Evolutionary conservation across 1,140 invertebrate genomes (phyloP).

Genomic region (Drosophila jambulina): DNA sequence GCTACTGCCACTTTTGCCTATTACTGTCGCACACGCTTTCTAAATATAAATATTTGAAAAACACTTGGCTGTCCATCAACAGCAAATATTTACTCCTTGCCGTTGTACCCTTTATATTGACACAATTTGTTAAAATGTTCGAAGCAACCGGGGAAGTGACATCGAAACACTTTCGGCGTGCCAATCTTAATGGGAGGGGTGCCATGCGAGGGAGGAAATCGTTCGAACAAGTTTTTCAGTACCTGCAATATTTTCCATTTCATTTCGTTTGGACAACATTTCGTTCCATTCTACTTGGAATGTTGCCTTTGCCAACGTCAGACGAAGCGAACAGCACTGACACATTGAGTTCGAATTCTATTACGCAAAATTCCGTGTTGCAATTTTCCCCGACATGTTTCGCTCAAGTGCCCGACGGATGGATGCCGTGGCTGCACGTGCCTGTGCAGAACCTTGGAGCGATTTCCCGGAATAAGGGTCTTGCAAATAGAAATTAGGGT

Average conservation of each 20-base stretch:
- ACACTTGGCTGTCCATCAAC: slow-evolving; percentile 10
- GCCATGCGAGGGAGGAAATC: neutral
- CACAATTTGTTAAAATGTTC: slow-evolving; percentile 59
- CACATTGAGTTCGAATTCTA: slow-evolving; percentile 46
- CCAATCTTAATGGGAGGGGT: neutral
- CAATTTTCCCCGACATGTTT: slow-evolving; percentile 42
- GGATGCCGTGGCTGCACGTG: slow-evolving; percentile 22
- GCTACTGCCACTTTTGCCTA: neutral
- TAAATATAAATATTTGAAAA: slow-evolving; percentile 16
- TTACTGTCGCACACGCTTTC: neutral
- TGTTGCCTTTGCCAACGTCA: neutral
- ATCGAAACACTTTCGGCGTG: slow-evolving; percentile 32
- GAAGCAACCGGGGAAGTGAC: slow-evolving; percentile 5
- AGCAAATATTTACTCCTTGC: slow-evolving; percentile 7
- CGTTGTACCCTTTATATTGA: slow-evolving; percentile 12
- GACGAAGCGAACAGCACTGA: slow-evolving; percentile 22
- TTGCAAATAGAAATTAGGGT: neutral
- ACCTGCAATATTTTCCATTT: slow-evolving; percentile 36
- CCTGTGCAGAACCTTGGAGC: slow-evolving; percentile 4
- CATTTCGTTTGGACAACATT: slow-evolving; percentile 39
- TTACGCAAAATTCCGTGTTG: slow-evolving; percentile 48
- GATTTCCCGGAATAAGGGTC: neutral
- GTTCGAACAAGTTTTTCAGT: slow-evolving; percentile 6
- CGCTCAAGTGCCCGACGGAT: slow-evolving; percentile 19
- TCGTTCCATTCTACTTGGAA: slow-evolving; percentile 14